Percentiles rank a stretch among this genome's conserved stretches.
These are phyloP conservation scores for Rallus limicola DNA, from an alignment of 2,113 vertebrate genomes.

Conservation along the genomic window DNA sequence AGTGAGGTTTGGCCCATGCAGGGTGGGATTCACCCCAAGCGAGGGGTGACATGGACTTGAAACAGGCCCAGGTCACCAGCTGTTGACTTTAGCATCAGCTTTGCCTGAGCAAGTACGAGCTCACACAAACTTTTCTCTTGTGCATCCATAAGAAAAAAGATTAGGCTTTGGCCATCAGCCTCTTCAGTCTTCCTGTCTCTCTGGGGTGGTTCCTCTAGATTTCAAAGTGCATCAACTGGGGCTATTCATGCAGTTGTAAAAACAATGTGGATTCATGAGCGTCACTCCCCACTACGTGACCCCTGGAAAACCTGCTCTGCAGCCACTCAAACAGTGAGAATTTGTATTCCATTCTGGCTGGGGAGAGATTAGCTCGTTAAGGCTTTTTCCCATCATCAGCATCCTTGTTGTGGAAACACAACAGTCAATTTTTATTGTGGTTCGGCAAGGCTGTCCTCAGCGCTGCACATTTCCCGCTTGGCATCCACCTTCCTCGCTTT, in stretches of 20 bases:
- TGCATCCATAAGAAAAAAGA: background rate
- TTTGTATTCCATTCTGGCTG: background rate
- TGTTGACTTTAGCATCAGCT: background rate
- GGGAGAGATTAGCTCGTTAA: background rate
- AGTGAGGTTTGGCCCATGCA: background rate
- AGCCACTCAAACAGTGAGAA: background rate
- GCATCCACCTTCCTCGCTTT: background rate
- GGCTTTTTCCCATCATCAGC: background rate
- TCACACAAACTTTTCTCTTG: background rate
- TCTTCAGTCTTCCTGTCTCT: background rate
- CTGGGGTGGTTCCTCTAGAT: background rate
- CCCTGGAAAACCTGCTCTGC: background rate
- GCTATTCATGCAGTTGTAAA: constrained; percentile 17
- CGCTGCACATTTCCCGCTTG: background rate
- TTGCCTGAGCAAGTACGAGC: background rate
- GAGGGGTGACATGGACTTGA: background rate
- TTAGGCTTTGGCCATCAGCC: background rate
- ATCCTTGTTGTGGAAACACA: background rate
- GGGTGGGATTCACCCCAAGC: background rate
- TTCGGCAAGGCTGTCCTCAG: background rate
- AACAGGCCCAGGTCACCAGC: background rate
- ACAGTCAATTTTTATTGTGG: background rate
- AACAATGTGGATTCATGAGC: constrained; percentile 9
- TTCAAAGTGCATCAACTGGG: background rate
- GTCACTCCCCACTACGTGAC: constrained; percentile 12